Conservation (phyloP, 2,888 invertebrate genomes). For the Hypena proboscidalis region DNA sequence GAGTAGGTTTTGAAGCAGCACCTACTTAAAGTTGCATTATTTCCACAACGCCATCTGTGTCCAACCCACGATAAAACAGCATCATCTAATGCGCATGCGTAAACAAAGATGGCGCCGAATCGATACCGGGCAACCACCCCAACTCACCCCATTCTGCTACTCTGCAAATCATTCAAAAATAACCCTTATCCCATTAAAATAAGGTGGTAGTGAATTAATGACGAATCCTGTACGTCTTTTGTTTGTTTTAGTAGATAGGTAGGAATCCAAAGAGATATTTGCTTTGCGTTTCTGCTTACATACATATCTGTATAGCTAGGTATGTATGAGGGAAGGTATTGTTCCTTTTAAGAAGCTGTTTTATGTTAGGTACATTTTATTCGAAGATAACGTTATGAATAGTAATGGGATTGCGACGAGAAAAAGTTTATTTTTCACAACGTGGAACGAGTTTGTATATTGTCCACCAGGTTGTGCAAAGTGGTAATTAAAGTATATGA, state of each 20-base stretch:
- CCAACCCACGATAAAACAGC: conserved; percentile 43
- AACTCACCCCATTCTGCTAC: conserved; percentile 59
- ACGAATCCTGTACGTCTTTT: conserved; percentile 68
- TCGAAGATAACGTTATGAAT: too few relatives aligned
- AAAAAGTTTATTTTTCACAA: too few relatives aligned
- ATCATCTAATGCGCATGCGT: conserved; percentile 62
- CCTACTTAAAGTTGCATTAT: conserved; percentile 3
- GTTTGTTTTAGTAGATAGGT: conserved; percentile 55
- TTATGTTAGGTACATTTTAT: background rate
- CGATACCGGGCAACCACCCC: conserved; percentile 75
- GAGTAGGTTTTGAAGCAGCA: background rate
- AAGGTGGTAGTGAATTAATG: conserved; percentile 44
- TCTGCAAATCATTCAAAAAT: conserved; percentile 47
- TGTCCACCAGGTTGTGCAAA: too few relatives aligned
- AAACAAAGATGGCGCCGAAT: conserved; percentile 78
- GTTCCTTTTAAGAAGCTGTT: background rate
- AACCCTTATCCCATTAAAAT: conserved; percentile 37
- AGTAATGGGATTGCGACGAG: too few relatives aligned
- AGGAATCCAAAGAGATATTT: conserved; percentile 34
- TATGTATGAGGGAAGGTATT: conserved; percentile 7
- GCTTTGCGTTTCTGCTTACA: conserved; percentile 9
- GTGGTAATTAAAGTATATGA: too few relatives aligned
- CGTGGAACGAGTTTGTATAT: too few relatives aligned
- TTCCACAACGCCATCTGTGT: conserved; percentile 72
- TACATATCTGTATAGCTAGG: background rate